Evolutionary conservation across 2,113 vertebrate species (phyloP).

Genomic region (Mirounga angustirostris): DNA sequence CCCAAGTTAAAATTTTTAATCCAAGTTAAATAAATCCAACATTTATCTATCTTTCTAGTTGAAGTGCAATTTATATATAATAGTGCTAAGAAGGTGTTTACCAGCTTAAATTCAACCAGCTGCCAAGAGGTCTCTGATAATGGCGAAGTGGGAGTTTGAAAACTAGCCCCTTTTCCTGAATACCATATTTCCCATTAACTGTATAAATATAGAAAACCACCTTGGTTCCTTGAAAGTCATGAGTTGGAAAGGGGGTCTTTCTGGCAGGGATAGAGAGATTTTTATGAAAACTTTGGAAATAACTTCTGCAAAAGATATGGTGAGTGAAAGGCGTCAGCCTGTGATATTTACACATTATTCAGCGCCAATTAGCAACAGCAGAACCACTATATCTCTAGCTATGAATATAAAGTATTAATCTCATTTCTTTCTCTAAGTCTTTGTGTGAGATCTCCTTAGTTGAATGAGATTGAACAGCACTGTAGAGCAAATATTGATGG

Average conservation of each 20-base stretch:
- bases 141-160: not conserved
- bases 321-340: not conserved
- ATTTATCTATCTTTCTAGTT: not conserved
- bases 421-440: not conserved
- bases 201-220: not conserved
- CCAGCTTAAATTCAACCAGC: not conserved
- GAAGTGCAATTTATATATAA: not conserved
- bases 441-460: not conserved
- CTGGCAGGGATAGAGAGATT: not conserved
- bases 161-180: not conserved
- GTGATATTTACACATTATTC: not conserved
- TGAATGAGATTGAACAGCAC: not conserved
- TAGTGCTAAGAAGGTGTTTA: not conserved
- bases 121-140: not conserved
- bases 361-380: not conserved
- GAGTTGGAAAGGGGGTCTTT: not conserved
- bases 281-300: not conserved
- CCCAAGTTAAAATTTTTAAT: not conserved
- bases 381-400: not conserved
- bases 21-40: not conserved
- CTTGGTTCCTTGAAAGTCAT: not conserved
- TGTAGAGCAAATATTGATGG: not conserved
- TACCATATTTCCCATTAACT: not conserved
- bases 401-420: not conserved
- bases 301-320: not conserved